phyloP scores from a whole-genome alignment of 2,113 vertebrate genomes.

The Pollachius pollachius region DNA sequence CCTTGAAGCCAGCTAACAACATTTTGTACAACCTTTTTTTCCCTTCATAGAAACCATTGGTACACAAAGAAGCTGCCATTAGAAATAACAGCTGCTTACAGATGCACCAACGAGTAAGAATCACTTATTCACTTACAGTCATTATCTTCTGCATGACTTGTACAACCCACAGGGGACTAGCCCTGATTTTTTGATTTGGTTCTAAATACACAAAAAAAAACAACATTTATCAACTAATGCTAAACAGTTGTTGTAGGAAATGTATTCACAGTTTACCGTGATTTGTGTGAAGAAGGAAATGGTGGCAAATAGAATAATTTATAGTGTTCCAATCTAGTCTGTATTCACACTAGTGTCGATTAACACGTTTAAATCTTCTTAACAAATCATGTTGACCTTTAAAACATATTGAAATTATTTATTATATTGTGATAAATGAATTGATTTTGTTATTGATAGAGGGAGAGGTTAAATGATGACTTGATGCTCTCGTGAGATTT shows the following conservation, averaged over 20 bases:
- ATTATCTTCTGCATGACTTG: background rate
- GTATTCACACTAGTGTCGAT: too few species aligned
- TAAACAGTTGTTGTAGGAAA: background rate
- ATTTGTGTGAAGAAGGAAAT: too few species aligned
- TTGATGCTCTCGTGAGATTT: too few species aligned
- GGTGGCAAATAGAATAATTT: too few species aligned
- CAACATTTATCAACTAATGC: background rate
- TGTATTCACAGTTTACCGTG: too few species aligned
- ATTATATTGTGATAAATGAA: too few species aligned
- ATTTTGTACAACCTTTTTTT: slow-evolving; percentile 28
- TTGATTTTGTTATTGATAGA: too few species aligned
- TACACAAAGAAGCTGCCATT: slow-evolving; percentile 76
- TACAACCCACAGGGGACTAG: background rate
- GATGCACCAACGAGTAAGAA: slow-evolving; percentile 79
- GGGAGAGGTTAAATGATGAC: too few species aligned
- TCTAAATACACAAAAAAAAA: background rate
- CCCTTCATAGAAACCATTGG: slow-evolving; percentile 68
- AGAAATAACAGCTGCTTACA: slow-evolving; percentile 80
- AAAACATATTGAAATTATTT: too few species aligned
- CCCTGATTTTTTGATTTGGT: background rate
- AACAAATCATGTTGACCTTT: too few species aligned
- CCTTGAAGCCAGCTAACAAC: slow-evolving; percentile 41
- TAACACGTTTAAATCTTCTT: too few species aligned
- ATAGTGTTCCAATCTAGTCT: too few species aligned
- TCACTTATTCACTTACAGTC: background rate